Conservation (phyloP, 2,888 invertebrate genomes). For the Volucella zonaria region DNA sequence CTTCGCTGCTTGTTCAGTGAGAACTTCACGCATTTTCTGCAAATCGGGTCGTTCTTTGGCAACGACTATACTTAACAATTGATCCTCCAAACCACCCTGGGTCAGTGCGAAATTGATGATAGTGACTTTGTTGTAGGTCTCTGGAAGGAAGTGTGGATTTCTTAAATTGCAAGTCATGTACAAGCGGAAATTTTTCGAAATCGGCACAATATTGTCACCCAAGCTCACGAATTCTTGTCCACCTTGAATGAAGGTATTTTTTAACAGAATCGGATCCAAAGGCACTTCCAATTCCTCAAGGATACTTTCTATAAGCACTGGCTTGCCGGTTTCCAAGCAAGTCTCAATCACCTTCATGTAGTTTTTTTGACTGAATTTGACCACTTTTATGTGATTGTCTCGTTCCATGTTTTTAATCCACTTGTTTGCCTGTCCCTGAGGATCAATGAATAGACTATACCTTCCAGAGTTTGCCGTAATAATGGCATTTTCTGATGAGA, state of each 20-base stretch:
- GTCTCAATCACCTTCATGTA: conserved; percentile 85
- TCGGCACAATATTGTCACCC: conserved; percentile 93
- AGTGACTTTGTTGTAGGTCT: conserved; percentile 92
- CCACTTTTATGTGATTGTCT: conserved; percentile 79
- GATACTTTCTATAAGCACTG: conserved; percentile 92
- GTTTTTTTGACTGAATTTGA: conserved; percentile 81
- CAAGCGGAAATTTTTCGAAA: conserved; percentile 89
- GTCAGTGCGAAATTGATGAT: conserved; percentile 93
- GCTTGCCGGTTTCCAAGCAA: conserved; percentile 89
- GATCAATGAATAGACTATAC: conserved; percentile 96
- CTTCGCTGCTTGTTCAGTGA: conserved; percentile 90
- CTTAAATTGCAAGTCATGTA: conserved; percentile 94
- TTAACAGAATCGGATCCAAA: conserved; percentile 90
- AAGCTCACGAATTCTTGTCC: conserved; percentile 90
- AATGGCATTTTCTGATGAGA: conserved; percentile 95
- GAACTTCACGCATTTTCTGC: conserved; percentile 90
- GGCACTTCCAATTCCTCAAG: conserved; percentile 93
- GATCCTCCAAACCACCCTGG: conserved; percentile 91
- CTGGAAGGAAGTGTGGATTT: conserved; percentile 95
- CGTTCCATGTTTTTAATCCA: conserved; percentile 95
- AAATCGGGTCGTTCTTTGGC: conserved; percentile 94
- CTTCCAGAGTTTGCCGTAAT: conserved; percentile 91
- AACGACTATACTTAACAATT: conserved; percentile 92
- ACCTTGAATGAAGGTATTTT: conserved; percentile 91
- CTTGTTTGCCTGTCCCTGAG: conserved; percentile 95